Percentiles rank a stretch among this genome's conserved stretches.
These are phyloP conservation scores for Rhingia rostrata DNA, from an alignment of 2,888 invertebrate species.

Conservation along the genomic window DNA sequence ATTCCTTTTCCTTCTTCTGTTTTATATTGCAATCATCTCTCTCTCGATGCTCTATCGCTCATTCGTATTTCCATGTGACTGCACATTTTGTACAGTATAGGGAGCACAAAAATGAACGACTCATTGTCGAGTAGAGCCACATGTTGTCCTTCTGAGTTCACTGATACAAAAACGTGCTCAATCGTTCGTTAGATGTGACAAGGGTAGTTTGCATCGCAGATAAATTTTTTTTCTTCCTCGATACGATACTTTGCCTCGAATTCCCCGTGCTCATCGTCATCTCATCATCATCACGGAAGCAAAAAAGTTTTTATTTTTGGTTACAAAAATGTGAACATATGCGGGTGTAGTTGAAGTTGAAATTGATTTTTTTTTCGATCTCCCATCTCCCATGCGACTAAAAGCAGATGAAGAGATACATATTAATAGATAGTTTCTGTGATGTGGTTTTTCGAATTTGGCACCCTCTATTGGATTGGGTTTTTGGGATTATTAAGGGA, in stretches of 20 bases:
- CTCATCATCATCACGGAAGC: no score
- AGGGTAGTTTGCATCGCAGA: slow-evolving; percentile 37
- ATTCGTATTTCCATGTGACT: slow-evolving; percentile 49
- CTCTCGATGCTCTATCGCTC: slow-evolving; percentile 13
- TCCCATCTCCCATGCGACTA: slow-evolving; percentile 57
- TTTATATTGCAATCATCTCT: background rate
- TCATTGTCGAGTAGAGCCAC: slow-evolving; percentile 32
- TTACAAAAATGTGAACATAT: slow-evolving; percentile 68
- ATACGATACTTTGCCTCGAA: slow-evolving; percentile 12
- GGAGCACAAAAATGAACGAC: slow-evolving; percentile 1
- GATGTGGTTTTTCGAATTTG: slow-evolving; percentile 26
- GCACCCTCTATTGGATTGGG: slow-evolving; percentile 8
- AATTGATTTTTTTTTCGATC: slow-evolving; percentile 61
- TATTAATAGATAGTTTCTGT: slow-evolving; percentile 38
- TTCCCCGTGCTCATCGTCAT: slow-evolving; percentile 2
- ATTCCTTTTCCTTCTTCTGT: background rate
- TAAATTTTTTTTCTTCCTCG: background rate
- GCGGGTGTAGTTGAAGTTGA: slow-evolving; percentile 63
- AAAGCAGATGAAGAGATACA: slow-evolving; percentile 34
- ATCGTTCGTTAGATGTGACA: slow-evolving; percentile 56
- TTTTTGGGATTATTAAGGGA: slow-evolving; percentile 50
- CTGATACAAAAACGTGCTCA: slow-evolving; percentile 70
- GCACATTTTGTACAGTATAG: slow-evolving; percentile 37
- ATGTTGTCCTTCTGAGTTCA: slow-evolving; percentile 60
- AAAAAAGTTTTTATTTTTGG: slow-evolving; percentile 35